Conservation (phyloP, 2,113 vertebrate species). For the Nibea albiflora region DNA sequence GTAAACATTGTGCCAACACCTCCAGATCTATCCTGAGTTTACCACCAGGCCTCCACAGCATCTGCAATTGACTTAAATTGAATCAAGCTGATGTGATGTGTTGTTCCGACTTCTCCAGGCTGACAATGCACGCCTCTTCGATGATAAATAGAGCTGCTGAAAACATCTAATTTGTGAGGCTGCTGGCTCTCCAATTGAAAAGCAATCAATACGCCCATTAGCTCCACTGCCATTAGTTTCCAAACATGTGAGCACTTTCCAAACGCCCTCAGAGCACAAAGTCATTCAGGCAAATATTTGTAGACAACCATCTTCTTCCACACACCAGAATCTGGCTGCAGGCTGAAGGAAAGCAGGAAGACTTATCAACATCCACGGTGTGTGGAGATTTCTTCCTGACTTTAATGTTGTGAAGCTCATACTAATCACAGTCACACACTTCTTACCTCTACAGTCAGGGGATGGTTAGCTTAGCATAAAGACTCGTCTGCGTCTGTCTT, state of each 20-base stretch:
- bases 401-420: neutral
- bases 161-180: conserved; percentile 71
- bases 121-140: conserved; percentile 23
- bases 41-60: neutral
- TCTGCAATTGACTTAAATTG: conserved; percentile 22
- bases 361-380: neutral
- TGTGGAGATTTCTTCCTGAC: too few species aligned
- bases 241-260: conserved; percentile 62
- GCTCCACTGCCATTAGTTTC: conserved; percentile 59
- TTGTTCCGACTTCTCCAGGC: conserved; percentile 46
- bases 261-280: conserved; percentile 64
- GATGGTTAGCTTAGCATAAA: neutral
- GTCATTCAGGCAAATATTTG: conserved; percentile 63
- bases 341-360: neutral
- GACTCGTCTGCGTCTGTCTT: too few species aligned
- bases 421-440: neutral
- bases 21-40: conserved; percentile 3
- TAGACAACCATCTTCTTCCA: conserved; percentile 46
- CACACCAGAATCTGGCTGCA: conserved; percentile 23
- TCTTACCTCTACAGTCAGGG: neutral
- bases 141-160: conserved; percentile 72
- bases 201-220: conserved; percentile 76
- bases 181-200: conserved; percentile 62
- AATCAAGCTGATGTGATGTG: conserved; percentile 34
- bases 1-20: neutral